Evolutionary conservation across 2,797 vertebrate species (phyloP).

Genomic region (Clamator glandarius): DNA sequence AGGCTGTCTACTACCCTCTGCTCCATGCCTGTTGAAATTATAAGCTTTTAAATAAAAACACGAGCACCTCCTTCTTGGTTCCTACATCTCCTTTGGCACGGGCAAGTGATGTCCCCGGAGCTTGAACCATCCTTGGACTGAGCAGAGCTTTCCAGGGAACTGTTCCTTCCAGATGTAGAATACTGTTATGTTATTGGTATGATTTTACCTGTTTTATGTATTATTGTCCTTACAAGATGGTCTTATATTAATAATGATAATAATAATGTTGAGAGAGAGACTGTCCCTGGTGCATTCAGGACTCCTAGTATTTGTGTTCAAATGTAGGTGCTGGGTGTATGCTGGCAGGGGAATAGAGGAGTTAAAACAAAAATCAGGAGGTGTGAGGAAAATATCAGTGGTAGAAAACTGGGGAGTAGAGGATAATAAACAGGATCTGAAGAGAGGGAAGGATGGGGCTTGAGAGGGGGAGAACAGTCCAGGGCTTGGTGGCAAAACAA

Average conservation of each 20-base stretch:
- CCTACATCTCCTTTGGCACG: background rate
- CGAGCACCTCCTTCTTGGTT: accelerated
- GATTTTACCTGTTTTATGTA: background rate
- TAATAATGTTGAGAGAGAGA: background rate
- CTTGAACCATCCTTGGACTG: background rate
- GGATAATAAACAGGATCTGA: background rate
- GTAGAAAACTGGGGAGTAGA: background rate
- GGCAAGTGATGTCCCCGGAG: background rate
- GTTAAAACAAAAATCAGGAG: background rate
- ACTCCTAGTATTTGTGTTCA: background rate
- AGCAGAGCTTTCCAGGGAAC: background rate
- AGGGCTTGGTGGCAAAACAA: background rate
- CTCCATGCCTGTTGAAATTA: background rate
- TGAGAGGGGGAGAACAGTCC: background rate
- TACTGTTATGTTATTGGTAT: background rate
- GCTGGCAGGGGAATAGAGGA: background rate
- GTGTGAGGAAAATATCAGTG: background rate
- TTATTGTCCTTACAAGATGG: background rate
- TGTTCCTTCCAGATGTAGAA: background rate
- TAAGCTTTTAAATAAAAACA: background rate
- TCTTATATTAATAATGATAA: background rate
- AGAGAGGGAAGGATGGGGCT: background rate
- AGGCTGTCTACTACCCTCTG: background rate
- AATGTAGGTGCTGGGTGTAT: background rate
- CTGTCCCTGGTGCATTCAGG: background rate